Evolutionary conservation across 2,113 vertebrate genomes (phyloP).

Genomic region (Gorsachius goisagi): DNA sequence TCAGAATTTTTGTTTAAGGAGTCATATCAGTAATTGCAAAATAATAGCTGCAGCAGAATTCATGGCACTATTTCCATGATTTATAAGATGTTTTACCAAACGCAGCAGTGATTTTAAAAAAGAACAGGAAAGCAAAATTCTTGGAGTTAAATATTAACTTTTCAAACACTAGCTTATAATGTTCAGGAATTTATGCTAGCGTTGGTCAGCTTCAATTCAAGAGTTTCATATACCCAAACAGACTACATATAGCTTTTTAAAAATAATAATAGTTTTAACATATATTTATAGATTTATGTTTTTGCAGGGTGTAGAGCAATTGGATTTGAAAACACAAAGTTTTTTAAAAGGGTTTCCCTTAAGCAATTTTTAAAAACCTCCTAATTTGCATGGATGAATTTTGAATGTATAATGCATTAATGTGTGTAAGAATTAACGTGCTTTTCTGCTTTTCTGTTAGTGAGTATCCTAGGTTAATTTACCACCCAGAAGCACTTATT

Average conservation of each 20-base stretch:
- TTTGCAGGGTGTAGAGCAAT: neutral
- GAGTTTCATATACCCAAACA: neutral
- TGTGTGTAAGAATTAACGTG: neutral
- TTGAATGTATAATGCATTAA: neutral
- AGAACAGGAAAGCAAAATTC: neutral
- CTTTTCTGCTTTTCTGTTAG: neutral
- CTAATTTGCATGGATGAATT: neutral
- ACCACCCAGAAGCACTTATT: neutral
- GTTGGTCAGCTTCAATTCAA: neutral
- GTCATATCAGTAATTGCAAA: neutral
- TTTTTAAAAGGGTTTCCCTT: neutral
- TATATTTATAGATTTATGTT: neutral
- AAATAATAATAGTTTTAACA: neutral
- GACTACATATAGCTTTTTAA: neutral
- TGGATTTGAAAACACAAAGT: neutral
- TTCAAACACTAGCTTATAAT: neutral
- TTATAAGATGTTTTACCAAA: neutral
- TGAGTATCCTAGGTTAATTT: neutral
- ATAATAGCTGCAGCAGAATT: neutral
- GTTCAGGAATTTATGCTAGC: neutral
- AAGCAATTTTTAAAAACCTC: neutral
- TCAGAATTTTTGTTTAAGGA: neutral
- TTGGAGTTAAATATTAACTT: neutral
- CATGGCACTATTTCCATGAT: neutral
- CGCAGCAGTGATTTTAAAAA: neutral